These are phyloP conservation scores for Chirona hameri DNA, from an alignment of 2,888 invertebrate species.

Conservation along the genomic window DNA sequence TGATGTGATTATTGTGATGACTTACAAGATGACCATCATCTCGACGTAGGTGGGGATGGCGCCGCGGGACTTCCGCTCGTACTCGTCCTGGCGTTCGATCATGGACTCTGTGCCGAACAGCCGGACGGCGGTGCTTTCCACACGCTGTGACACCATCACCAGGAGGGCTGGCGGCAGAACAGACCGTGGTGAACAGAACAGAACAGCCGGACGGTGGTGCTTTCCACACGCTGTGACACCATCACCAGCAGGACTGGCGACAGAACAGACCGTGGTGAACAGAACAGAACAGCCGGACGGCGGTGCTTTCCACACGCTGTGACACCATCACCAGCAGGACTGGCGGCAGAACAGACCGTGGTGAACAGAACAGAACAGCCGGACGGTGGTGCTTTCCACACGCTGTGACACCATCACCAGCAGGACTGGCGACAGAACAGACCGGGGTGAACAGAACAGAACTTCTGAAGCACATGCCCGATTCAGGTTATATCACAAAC, in stretches of 20 bases:
- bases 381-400: conserved; percentile 26
- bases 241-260: no score
- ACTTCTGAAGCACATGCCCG: neutral
- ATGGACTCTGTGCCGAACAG: conserved; percentile 53
- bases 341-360: conserved; percentile 47
- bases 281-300: conserved; percentile 61
- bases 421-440: neutral
- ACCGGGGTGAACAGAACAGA: no score
- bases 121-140: conserved; percentile 70
- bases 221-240: no score
- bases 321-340: conserved; percentile 89
- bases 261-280: no score
- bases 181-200: neutral
- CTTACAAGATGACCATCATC: conserved; percentile 36
- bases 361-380: no score
- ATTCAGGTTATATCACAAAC: no score
- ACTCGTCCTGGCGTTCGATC: conserved; percentile 34
- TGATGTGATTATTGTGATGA: neutral
- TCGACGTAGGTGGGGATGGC: conserved; percentile 40
- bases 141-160: conserved; percentile 86
- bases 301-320: conserved; percentile 74
- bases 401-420: neutral
- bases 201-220: no score
- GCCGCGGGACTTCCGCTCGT: conserved; percentile 38
- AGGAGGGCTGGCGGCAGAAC: conserved; percentile 65